Base-by-base conservation (phyloP, 1,140 invertebrate genomes). In the Listronotus bonariensis region DNA sequence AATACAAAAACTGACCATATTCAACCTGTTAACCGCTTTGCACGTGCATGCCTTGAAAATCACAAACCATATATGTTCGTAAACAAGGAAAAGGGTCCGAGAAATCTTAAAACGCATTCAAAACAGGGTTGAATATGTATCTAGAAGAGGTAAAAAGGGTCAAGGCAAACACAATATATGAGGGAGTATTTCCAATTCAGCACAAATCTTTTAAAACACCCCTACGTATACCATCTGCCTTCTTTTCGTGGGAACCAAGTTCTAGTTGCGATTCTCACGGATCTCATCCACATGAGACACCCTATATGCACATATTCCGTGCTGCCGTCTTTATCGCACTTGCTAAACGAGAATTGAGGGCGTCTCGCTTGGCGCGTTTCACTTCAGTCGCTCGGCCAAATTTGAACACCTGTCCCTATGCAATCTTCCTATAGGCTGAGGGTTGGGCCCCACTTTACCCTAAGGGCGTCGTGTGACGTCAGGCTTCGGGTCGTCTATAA, bases 151-250 rank as follows among this genome's bases (percentile, higher is more conserved):
- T 60, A 67, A 70, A 70, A 70, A 55, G 68, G 68, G 68, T 69
- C 65, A 70, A 56, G 36, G 40, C 58, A 10, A 54, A 45, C 34
- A 64, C 51, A 63, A 59, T 63, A 60, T 58, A 64, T 32, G 60
- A 60, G 67, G 61, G 60, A 64, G 55, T 63, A 58, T 54, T 54
- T 38, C 34, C 17, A 38, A 54, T 54, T 38, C 31, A 43, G 63
- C 46, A 34, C 32, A 70, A 71, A 71, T 67, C 69, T 67, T 68
- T 67, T 62, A 62, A 70, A 72, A 72, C 72, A 76, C 73, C 73
- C 76, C 69, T 73, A 74, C 76, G 74, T 72, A 71, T 64, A 69
- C 76, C 76, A 77, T 77, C 77, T 77, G 76, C 77, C 68, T 72
- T 75, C 68, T 58, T 65, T 72, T 77, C 65, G 76, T 79, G 77